Percentiles rank a stretch among this genome's conserved stretches.
Conservation (phyloP, 2,888 invertebrate species). For the Chymomyza fuscimana region DNA sequence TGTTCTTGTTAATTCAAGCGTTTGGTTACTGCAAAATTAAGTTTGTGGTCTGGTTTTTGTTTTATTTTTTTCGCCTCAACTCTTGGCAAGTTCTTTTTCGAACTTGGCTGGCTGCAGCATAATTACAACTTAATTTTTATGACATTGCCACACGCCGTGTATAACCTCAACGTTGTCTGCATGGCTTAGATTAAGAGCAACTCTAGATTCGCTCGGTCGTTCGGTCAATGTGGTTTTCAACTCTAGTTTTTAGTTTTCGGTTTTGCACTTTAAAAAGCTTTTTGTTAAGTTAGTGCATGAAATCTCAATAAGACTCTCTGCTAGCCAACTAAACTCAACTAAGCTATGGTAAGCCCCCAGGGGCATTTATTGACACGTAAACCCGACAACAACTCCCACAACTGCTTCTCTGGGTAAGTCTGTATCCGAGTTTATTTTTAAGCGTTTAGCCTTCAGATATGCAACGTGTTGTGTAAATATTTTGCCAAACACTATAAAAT, state of each 20-base stretch:
- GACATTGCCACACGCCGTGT: background rate
- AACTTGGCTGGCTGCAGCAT: conserved; percentile 41
- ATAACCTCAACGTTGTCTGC: background rate
- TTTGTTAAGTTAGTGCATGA: background rate
- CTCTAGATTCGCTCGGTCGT: background rate
- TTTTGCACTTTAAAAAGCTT: background rate
- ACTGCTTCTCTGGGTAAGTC: background rate
- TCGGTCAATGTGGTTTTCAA: background rate
- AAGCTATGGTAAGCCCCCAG: conserved; percentile 22
- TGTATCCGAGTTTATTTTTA: background rate
- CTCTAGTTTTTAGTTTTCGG: background rate
- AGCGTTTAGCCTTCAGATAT: conserved; percentile 48
- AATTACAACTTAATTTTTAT: conserved; percentile 63
- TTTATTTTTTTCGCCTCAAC: too few relatives aligned
- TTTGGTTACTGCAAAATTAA: conserved; percentile 63
- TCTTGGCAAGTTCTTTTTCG: conserved; percentile 23
- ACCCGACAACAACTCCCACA: conserved; percentile 9
- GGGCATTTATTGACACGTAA: conserved; percentile 50
- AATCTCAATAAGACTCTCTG: background rate
- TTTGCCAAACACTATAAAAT: conserved; percentile 68
- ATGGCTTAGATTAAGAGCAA: background rate
- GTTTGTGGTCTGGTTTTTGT: conserved; percentile 40
- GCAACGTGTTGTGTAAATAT: conserved; percentile 68
- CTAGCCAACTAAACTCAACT: background rate
- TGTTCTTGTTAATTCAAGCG: conserved; percentile 67